These are phyloP conservation scores for Drosophila prosaltans DNA, from an alignment of 1,140 invertebrate genomes.

Conservation along the genomic window DNA sequence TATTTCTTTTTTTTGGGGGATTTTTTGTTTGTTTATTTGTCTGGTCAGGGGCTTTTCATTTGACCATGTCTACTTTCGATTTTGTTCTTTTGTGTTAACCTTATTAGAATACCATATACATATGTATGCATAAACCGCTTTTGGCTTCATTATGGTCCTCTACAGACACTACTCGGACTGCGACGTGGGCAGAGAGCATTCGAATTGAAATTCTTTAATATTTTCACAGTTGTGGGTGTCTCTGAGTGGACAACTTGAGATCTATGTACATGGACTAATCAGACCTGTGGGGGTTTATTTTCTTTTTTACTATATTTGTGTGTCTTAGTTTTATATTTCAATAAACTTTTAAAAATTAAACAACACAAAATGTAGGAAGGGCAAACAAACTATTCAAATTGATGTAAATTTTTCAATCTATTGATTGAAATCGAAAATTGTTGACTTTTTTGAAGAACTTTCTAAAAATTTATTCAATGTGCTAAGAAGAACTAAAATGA, in stretches of 20 bases:
- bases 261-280: slow-evolving; percentile 8
- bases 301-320: neutral
- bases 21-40: slow-evolving; percentile 30
- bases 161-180: slow-evolving; percentile 22
- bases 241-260: slow-evolving; percentile 5
- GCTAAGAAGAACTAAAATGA: too few species aligned
- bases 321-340: neutral
- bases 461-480: too few species aligned
- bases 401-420: neutral
- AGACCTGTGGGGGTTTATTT: neutral
- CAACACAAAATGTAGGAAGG: too few species aligned
- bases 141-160: slow-evolving; percentile 14
- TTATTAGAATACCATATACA: slow-evolving; percentile 34
- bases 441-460: too few species aligned
- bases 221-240: slow-evolving; percentile 33
- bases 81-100: slow-evolving; percentile 49
- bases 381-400: neutral
- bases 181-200: slow-evolving; percentile 23
- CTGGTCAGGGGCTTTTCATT: slow-evolving; percentile 44
- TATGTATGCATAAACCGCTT: neutral
- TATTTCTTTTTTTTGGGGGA: neutral
- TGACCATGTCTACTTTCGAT: slow-evolving; percentile 65
- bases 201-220: slow-evolving; percentile 13
- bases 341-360: too few species aligned
- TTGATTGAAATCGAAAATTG: too few species aligned